Evolutionary conservation across 2,113 vertebrate species (phyloP).

Genomic region (Dryoscopus gambensis): DNA sequence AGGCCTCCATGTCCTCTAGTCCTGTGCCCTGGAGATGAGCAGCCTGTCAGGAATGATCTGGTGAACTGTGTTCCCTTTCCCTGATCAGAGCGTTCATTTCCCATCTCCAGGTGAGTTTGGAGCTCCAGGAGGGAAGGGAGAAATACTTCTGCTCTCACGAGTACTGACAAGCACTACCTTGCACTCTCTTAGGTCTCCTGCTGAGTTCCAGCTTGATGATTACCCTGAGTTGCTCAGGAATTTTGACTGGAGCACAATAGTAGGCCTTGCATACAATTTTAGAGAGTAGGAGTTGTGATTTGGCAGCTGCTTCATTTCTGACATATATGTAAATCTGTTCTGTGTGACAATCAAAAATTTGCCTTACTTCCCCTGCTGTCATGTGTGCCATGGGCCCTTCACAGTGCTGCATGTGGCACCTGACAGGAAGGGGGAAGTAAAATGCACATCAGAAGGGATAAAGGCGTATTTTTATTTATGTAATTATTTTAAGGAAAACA

Average conservation of each 20-base stretch:
- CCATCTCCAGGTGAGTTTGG: not conserved
- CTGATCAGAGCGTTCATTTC: not conserved
- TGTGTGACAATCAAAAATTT: not conserved
- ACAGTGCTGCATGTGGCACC: not conserved
- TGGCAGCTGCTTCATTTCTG: not conserved
- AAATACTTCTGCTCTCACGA: not conserved
- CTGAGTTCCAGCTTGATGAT: not conserved
- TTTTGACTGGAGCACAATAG: constrained; percentile 5
- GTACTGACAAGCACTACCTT: not conserved
- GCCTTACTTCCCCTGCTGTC: not conserved
- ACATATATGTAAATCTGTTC: not conserved
- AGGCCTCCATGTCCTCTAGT: not conserved
- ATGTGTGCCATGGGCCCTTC: not conserved
- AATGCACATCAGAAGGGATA: not conserved
- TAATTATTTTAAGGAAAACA: not conserved
- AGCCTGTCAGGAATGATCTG: not conserved
- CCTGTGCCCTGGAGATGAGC: not conserved
- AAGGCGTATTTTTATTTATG: not conserved
- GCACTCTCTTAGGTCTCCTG: not conserved
- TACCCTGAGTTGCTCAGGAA: not conserved
- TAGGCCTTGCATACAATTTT: not conserved
- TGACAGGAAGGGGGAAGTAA: not conserved
- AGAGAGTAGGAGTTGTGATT: constrained; percentile 25
- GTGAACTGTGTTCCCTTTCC: not conserved
- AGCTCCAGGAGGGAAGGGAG: not conserved